These are phyloP conservation scores for Arion vulgaris DNA, from an alignment of 1,140 invertebrate genomes.

Conservation along the genomic window DNA sequence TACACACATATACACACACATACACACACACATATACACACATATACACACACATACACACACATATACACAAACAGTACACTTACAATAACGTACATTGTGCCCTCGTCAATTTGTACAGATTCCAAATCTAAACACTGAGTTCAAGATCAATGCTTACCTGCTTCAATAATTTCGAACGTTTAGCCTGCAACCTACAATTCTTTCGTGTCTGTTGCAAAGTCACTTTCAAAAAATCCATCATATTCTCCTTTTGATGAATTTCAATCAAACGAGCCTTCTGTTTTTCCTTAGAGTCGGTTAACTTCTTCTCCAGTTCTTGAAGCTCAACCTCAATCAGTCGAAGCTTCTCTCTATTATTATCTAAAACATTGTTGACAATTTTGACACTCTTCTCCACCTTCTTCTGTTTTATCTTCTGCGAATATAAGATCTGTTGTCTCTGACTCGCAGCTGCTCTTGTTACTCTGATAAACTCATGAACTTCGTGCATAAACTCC, in stretches of 20 bases:
- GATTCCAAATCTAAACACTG: too few species aligned
- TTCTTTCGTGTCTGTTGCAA: conserved; percentile 67
- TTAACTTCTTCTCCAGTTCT: conserved; percentile 59
- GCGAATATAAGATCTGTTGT: conserved; percentile 58
- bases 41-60: too few species aligned
- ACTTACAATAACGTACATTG: too few species aligned
- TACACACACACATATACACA: too few species aligned
- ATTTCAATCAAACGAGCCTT: conserved; percentile 56
- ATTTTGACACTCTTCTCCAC: conserved; percentile 62
- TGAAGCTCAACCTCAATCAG: conserved; percentile 65
- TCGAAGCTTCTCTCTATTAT: conserved; percentile 65
- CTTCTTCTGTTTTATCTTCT: conserved; percentile 65
- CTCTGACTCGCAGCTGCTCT: conserved; percentile 56
- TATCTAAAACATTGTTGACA: conserved; percentile 60
- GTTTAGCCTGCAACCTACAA: conserved; percentile 67
- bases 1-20: too few species aligned
- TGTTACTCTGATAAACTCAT: conserved; percentile 63
- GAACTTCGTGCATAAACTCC: conserved; percentile 67
- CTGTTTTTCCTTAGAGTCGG: conserved; percentile 53
- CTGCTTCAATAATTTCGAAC: conserved; percentile 61
- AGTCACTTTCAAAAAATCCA: conserved; percentile 68
- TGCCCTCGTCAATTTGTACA: too few species aligned
- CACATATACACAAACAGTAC: too few species aligned
- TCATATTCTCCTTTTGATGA: conserved; percentile 68
- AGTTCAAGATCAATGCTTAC: too few species aligned